phyloP scores from a whole-genome alignment of 1,140 invertebrate species.

The Pogonognathellus flavescens region DNA sequence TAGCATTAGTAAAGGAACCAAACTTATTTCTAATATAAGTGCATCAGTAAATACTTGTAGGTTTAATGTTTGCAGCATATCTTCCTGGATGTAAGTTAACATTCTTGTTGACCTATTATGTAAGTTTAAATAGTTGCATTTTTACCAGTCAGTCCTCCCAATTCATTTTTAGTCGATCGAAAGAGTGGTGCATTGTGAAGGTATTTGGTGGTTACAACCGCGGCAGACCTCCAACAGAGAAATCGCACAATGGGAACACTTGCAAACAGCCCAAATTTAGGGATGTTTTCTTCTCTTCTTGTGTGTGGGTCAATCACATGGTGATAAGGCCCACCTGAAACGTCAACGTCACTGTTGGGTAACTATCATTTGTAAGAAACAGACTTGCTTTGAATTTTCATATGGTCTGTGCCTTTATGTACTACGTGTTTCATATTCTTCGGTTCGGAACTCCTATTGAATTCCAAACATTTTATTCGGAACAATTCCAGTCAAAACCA shows the following conservation, averaged over 20 bases:
- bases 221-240: conserved; percentile 47
- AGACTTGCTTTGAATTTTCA: background rate
- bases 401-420: background rate
- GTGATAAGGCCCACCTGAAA: conserved; percentile 45
- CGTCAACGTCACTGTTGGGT: conserved; percentile 48
- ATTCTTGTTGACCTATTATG: conserved; percentile 23
- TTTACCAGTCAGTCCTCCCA: background rate
- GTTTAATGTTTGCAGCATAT: no score
- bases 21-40: no score
- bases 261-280: conserved; percentile 49
- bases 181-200: conserved; percentile 26
- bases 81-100: background rate
- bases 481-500: no score
- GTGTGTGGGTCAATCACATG: conserved; percentile 49
- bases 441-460: background rate
- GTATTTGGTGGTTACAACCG: conserved; percentile 32
- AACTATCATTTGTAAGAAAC: conserved; percentile 28
- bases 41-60: no score
- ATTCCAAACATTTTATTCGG: no score
- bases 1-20: no score
- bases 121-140: conserved; percentile 5
- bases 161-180: conserved; percentile 2
- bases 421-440: background rate
- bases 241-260: conserved; percentile 48
- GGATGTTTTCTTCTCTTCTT: conserved; percentile 49